These are phyloP conservation scores for Bubalus kerabau DNA, from an alignment of 2,113 vertebrate genomes.

Conservation along the genomic window DNA sequence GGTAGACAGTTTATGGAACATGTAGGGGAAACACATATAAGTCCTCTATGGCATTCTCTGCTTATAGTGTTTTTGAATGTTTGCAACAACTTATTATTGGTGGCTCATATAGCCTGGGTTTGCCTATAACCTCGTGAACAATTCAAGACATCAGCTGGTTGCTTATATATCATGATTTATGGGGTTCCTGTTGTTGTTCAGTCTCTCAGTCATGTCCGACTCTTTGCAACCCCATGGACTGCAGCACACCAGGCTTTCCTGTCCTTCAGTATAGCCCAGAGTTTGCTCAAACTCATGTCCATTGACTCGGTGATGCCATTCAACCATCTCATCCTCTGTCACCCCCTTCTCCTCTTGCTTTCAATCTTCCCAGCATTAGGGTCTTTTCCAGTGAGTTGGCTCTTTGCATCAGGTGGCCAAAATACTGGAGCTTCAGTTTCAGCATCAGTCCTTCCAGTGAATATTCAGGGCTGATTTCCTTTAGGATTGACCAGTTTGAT, in stretches of 20 bases:
- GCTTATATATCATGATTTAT: background rate
- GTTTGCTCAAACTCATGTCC: background rate
- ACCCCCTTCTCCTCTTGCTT: background rate
- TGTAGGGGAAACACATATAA: background rate
- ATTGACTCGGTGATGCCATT: background rate
- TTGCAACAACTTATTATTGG: background rate
- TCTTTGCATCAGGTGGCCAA: background rate
- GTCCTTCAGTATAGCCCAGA: background rate
- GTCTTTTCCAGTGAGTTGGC: background rate
- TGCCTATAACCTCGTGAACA: background rate
- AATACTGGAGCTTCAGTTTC: background rate
- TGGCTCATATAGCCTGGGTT: background rate
- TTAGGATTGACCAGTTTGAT: background rate
- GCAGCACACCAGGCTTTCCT: background rate
- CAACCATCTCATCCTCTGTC: background rate
- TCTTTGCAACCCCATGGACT: background rate
- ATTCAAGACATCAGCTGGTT: background rate
- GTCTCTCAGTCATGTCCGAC: background rate
- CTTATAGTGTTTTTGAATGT: background rate
- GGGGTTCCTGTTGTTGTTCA: background rate
- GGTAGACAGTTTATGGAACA: background rate
- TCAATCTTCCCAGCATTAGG: background rate
- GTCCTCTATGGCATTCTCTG: background rate
- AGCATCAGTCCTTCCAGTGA: background rate
- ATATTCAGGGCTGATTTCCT: background rate